Base-by-base conservation (phyloP, 2,797 vertebrate species). In the Trachops cirrhosus region DNA sequence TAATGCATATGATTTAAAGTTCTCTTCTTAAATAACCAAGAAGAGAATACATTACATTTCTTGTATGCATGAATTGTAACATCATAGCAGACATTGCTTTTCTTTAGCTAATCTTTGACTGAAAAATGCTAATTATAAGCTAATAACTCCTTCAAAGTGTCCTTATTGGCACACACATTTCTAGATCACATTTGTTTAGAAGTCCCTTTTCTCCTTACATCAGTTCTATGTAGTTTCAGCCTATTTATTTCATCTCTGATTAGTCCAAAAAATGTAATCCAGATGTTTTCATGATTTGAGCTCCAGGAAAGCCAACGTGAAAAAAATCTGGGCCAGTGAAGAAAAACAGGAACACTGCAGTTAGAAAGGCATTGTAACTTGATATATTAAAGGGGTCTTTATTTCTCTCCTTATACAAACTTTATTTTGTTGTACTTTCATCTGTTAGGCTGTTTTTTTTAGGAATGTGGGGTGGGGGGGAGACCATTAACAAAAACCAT, bases 1-100 rank as follows among this genome's bases (percentile, higher is more conserved):
- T 95, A 94, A 86, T 97, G 95, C 95, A 93, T 96, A 32, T 93
- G 16, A 97, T 97, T 97, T 97, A 93, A 97, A 57, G 44, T 86
- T 95, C 62, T 59, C 80, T 77, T 37, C 92, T 95, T 96, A 87
- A 96, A 59, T 97, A 97, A 78, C 46, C 86, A 93, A 96, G 86
- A 86, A 39, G 14, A 95, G 32, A 89, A 97, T 70, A 89, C 83
- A 77, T 62, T 79, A 86, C 82, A 68, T 80, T 92, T 96, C 37
- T 74, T 93, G 34, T 48, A 15, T 75, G 22, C 64, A 29, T 83
- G 75, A 91, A 67, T 26, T 94, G 78, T 88, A 52, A 95, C 73
- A 18, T 78, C 71, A 93, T 50, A 89, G 95, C 37, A 94, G 54
- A 71, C 34, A 8, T 18, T 71, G 54, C n/a, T 37, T 91, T 93